Base-by-base conservation (phyloP, 2,797 vertebrate species). In the Hoplostethus atlanticus region DNA sequence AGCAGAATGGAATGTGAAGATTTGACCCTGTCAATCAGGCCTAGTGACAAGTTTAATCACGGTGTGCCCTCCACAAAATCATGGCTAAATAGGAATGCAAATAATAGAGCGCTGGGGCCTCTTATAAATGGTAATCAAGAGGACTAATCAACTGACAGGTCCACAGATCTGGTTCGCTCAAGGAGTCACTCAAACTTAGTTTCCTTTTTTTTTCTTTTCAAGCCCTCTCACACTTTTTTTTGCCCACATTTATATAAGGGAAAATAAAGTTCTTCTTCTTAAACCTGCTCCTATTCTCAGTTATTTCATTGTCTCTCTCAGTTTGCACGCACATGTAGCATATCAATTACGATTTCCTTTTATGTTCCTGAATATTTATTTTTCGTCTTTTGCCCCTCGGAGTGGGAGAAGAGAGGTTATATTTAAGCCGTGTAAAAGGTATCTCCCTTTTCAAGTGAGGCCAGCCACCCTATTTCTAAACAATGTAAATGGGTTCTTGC, bases 41-140 rank as follows among this genome's bases (percentile, higher is more conserved):
- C 93, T 87, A 17, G 86, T 97, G 97, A 99, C 98, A 98, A 96
- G 98, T 99, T 99, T 98, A 99, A 99, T 99, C 97, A 99, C 94
- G 94, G 94, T 71, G 95, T 96, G 97, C 96, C 97, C 97, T 96
- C 96, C 93, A 95, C 96, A 96, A 94, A 98, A 97, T 99, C 96
- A 96, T 91, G 90, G 96, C 97, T 99, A 98, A 98, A 98, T 99
- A 97, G 97, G 97, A 99, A 99, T 99, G 97, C 97, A 98, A 99
- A 99, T 99, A 98, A 97, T 96, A 95, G 96, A 98, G 96, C 95
- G 91, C 88, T 92, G 94, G 95, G 95, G 96, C 96, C 96, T 98
- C 97, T 97, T 98, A 98, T 97, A 98, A 97, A 99, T 98, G 97
- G 95, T 99, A 98, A 99, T 99, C 97, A 99, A 97, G 97, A 95